phyloP scores from a whole-genome alignment of 2,113 vertebrate genomes.

The Natator depressus region DNA sequence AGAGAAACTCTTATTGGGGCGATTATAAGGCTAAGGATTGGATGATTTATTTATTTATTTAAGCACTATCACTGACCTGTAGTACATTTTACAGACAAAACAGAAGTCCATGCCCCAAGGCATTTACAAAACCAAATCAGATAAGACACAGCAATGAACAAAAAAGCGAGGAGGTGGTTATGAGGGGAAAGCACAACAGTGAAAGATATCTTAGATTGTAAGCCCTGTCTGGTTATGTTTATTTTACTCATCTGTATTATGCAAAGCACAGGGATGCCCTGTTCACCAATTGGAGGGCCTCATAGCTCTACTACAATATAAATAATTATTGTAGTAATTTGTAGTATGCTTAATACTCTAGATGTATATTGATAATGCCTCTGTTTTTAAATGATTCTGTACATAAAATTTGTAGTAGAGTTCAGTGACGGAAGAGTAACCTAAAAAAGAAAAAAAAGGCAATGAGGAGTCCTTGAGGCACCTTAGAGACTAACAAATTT shows the following conservation, averaged over 20 bases:
- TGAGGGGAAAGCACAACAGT: neutral
- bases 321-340: neutral
- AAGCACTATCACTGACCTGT: neutral
- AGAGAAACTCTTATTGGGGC: neutral
- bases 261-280: neutral
- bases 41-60: neutral
- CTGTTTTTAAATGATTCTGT: neutral
- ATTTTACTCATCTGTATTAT: rapidly evolving
- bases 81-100: neutral
- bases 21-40: neutral
- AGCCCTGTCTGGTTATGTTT: neutral
- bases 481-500: no score
- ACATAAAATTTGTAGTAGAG: neutral
- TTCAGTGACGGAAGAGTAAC: neutral
- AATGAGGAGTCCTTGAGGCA: no score
- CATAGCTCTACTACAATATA: neutral
- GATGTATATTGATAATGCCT: neutral
- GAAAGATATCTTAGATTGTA: neutral
- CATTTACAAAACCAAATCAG: neutral
- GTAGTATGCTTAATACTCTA: neutral
- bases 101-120: neutral
- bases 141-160: neutral
- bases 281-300: neutral
- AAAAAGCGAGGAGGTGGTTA: neutral
- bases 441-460: neutral